phyloP scores from a whole-genome alignment of 2,797 vertebrate genomes.

The Sorex maritimensis region DNA sequence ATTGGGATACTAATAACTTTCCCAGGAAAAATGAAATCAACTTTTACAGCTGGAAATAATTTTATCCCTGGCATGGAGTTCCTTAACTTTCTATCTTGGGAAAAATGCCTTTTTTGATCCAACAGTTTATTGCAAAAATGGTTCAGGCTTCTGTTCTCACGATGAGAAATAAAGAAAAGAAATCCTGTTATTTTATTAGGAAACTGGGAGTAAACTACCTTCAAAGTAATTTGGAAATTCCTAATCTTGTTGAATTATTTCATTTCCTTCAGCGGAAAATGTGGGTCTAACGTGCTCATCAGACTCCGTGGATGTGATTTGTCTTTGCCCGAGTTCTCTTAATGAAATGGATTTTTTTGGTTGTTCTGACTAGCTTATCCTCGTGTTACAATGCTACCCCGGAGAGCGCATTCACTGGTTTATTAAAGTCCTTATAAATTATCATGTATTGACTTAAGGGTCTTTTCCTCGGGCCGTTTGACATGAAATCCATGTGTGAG shows the following conservation, averaged over 20 bases:
- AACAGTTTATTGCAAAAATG: slow-evolving; percentile 77
- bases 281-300: slow-evolving; percentile 52
- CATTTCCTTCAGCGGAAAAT: slow-evolving; percentile 71
- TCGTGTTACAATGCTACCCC: slow-evolving; percentile 43
- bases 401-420: neutral
- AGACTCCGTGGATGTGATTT: slow-evolving; percentile 45
- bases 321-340: slow-evolving; percentile 32
- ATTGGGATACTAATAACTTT: slow-evolving; percentile 24
- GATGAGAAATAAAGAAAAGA: slow-evolving; percentile 78
- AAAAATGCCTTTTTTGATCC: slow-evolving; percentile 72
- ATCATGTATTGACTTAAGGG: neutral
- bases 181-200: slow-evolving; percentile 80
- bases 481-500: neutral
- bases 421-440: slow-evolving; percentile 12
- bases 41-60: slow-evolving; percentile 83
- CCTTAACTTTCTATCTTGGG: slow-evolving; percentile 78
- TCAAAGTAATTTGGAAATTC: slow-evolving; percentile 73
- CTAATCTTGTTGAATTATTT: slow-evolving; percentile 59
- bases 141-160: slow-evolving; percentile 85
- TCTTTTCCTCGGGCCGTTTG: neutral
- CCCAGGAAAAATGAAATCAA: slow-evolving; percentile 71
- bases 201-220: slow-evolving; percentile 69
- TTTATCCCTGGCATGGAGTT: slow-evolving; percentile 71
- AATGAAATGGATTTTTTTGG: slow-evolving; percentile 58
- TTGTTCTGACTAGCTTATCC: neutral